These are phyloP conservation scores for Thunnus albacares DNA, from an alignment of 2,797 vertebrate species.

Conservation along the genomic window DNA sequence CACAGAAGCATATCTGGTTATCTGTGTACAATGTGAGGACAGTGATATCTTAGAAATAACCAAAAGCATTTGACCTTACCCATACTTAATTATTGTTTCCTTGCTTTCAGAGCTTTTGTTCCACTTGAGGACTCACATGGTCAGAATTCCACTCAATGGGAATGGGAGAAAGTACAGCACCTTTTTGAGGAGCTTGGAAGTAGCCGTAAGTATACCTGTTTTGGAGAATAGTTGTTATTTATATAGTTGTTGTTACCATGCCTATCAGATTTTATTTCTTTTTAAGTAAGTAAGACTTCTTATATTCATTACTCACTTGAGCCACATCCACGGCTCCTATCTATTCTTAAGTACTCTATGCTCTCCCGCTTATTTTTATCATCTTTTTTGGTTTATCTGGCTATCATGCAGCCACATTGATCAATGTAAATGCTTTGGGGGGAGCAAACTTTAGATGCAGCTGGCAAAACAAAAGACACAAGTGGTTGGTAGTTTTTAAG, in stretches of 20 bases:
- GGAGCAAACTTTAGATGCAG: too few relatives aligned
- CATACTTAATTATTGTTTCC: slow-evolving; percentile 13
- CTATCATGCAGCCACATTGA: not conserved
- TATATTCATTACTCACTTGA: not conserved
- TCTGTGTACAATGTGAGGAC: not conserved
- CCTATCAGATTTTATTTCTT: not conserved
- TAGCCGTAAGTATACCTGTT: slow-evolving; percentile 89
- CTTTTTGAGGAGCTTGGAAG: slow-evolving; percentile 96
- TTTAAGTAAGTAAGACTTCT: not conserved
- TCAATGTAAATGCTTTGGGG: not conserved
- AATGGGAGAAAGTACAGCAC: slow-evolving; percentile 97
- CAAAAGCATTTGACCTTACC: slow-evolving; percentile 5
- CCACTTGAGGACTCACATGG: slow-evolving; percentile 90
- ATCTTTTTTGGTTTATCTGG: not conserved
- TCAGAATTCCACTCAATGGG: slow-evolving; percentile 97
- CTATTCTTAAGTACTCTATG: not conserved
- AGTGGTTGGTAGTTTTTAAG: too few relatives aligned
- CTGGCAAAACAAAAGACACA: too few relatives aligned
- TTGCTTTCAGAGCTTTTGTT: slow-evolving; percentile 91
- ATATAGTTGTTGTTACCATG: not conserved
- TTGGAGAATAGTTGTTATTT: not conserved
- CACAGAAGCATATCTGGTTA: not conserved
- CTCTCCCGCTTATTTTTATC: not conserved
- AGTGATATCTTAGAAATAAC: not conserved
- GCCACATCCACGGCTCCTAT: not conserved